These are phyloP conservation scores for Thymelicus lineola DNA, from an alignment of 2,888 invertebrate genomes.

Conservation along the genomic window DNA sequence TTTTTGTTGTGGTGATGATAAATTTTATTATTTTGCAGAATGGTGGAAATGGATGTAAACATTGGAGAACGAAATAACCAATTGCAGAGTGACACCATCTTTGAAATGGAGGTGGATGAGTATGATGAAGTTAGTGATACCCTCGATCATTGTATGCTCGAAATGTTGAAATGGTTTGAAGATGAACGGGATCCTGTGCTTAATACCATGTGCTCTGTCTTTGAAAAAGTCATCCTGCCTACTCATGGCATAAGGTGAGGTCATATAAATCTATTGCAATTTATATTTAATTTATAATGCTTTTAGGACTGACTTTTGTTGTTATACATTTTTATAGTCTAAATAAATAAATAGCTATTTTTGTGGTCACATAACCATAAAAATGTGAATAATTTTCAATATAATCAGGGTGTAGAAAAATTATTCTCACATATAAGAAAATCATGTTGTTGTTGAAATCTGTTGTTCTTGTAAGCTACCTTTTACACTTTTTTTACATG, in stretches of 20 bases:
- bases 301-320: too few species aligned
- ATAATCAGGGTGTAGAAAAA: too few species aligned
- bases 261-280: background rate
- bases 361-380: conserved; percentile 12
- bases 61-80: conserved; percentile 79
- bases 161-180: conserved; percentile 89
- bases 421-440: too few species aligned
- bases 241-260: conserved; percentile 89
- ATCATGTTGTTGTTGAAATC: too few species aligned
- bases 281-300: too few species aligned
- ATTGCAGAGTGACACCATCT: conserved; percentile 71
- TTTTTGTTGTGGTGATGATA: too few species aligned
- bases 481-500: too few species aligned
- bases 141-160: conserved; percentile 91
- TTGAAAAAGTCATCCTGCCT: conserved; percentile 92
- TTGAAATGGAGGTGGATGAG: conserved; percentile 84
- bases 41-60: conserved; percentile 91
- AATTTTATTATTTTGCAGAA: conserved; percentile 72
- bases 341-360: background rate
- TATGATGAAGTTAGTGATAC: conserved; percentile 76
- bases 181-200: conserved; percentile 86
- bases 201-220: conserved; percentile 87
- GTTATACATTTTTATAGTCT: too few species aligned
- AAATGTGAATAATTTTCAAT: too few species aligned
- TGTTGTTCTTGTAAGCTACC: too few species aligned